phyloP scores from a whole-genome alignment of 2,113 vertebrate genomes.

The Brachypodius melanocephalos region DNA sequence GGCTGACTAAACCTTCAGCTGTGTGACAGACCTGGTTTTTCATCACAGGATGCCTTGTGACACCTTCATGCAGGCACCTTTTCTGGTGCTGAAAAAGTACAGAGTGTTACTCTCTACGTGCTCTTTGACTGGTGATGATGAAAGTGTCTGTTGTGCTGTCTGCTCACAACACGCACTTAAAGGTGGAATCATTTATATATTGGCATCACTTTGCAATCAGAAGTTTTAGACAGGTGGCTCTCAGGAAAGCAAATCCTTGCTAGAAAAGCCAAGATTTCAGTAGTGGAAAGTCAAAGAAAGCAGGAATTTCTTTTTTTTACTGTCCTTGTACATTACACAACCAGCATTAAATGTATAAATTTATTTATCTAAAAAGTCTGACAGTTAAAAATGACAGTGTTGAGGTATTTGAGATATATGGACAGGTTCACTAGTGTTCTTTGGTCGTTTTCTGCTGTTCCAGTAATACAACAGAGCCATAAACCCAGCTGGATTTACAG shows the following conservation, averaged over 20 bases:
- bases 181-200: constrained; percentile 13
- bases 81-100: background rate
- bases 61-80: background rate
- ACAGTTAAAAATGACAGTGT: background rate
- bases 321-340: background rate
- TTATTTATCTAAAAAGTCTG: constrained; percentile 4
- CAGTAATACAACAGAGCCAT: background rate
- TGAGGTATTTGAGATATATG: background rate
- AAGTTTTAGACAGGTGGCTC: background rate
- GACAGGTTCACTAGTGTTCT: background rate
- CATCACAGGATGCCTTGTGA: background rate
- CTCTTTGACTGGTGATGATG: constrained; percentile 29
- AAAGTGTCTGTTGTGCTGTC: background rate
- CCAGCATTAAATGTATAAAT: background rate
- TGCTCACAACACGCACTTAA: constrained; percentile 13
- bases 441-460: background rate
- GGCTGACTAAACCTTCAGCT: constrained; percentile 1
- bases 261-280: background rate
- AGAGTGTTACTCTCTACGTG: background rate
- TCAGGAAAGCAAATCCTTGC: background rate
- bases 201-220: background rate
- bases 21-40: background rate
- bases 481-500: constrained; percentile 9
- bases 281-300: background rate
- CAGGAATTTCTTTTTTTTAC: background rate